Evolutionary conservation across 1,140 invertebrate genomes (phyloP).

Genomic region (Leptinotarsa undecemlineata): DNA sequence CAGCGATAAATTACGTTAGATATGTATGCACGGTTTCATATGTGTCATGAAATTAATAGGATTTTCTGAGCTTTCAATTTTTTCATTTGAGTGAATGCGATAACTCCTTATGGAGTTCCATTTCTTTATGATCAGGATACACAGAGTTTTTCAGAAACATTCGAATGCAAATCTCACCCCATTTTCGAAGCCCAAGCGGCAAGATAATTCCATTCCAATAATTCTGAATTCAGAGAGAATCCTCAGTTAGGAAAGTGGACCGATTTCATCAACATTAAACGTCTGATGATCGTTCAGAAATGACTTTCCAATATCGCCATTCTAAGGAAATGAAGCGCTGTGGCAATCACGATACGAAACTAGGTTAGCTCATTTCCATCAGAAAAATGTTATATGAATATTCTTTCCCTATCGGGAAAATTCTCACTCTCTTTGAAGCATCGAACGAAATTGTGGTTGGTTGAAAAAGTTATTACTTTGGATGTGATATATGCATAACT

Average conservation of each 20-base stretch:
- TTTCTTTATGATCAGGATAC: no score
- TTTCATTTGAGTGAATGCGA: no score
- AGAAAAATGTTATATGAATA: conserved; percentile 14
- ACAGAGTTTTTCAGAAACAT: no score
- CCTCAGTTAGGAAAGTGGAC: not conserved
- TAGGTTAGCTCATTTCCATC: conserved; percentile 17
- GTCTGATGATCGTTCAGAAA: conserved; percentile 6
- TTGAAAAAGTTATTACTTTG: not conserved
- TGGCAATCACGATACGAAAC: conserved; percentile 14
- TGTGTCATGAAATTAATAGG: no score
- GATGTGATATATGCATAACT: not conserved
- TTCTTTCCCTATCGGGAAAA: conserved; percentile 7
- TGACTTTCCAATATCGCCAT: conserved; percentile 15
- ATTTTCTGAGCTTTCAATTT: no score
- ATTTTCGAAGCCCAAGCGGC: no score
- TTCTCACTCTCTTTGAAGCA: conserved; percentile 5
- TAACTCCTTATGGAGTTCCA: no score
- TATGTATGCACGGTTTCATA: no score
- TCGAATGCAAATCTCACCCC: no score
- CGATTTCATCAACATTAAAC: not conserved
- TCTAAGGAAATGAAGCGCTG: conserved; percentile 11
- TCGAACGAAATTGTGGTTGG: not conserved
- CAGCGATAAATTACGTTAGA: no score
- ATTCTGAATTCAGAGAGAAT: not conserved
- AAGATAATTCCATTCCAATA: no score